Base-by-base conservation (phyloP, 2,888 invertebrate species). In the Cepaea hortensis region DNA sequence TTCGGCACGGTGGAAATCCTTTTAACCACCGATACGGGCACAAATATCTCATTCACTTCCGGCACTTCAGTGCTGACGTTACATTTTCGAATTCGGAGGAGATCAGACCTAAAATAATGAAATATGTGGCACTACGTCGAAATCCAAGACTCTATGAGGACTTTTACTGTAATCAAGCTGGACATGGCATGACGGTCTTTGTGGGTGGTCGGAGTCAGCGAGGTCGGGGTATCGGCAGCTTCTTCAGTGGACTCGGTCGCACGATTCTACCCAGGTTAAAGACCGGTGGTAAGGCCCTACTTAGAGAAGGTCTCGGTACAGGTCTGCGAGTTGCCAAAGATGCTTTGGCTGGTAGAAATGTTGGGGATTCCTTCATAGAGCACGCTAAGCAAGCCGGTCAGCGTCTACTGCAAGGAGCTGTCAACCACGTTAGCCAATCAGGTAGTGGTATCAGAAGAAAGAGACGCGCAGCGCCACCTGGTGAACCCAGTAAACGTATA, bases 11-110 rank as follows among this genome's bases (percentile, higher is more conserved):
- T n/a, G n/a, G n/a, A n/a, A n/a, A n/a, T n/a, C n/a, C n/a, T n/a
- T n/a, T n/a, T n/a, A n/a, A 86, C 77, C 18, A 68, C 46, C 61
- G 50, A 82, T 62, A 15, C 13, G 6, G 77, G 82, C n/a, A 76
- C 20, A 65, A 20, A 15, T 5, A 11, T 82, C 15, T 7, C 68
- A 86, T 86, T 86, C 48, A 76, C 2, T 7, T 18, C 13, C 9
- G 85, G 85, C 35, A 81, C 75, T 15, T 55, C 82, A 13, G 62
- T 86, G 13, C 65, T 86, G 48, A 86, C 86, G 62, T 61, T 82
- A 46, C 76, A 81, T 65, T 81, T 86, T 65, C 23, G 83, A 1
- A 13, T 23, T 3, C 3, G 13, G 3, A 65, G 48, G n/a, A 18
- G 50, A 15, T n/a, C n/a, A 65, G 35, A 20, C 46, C n/a, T n/a